Evolutionary conservation across 2,888 invertebrate species (phyloP).

Genomic region (Parochlus steinenii): DNA sequence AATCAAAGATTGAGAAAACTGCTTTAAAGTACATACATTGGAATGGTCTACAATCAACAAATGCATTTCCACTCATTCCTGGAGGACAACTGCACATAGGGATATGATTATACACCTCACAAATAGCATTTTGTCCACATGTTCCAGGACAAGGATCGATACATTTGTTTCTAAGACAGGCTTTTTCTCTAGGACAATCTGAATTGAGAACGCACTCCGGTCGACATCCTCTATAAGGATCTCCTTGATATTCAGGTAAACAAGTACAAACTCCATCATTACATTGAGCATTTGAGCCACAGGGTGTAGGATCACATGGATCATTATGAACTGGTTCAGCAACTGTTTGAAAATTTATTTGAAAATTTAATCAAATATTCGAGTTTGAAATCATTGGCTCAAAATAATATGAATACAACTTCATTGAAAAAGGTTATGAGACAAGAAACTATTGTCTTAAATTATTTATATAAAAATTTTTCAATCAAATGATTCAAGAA

Average conservation of each 20-base stretch:
- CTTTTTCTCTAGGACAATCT: conserved; percentile 39
- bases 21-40: too few species aligned
- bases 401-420: too few species aligned
- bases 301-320: conserved; percentile 53
- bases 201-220: conserved; percentile 53
- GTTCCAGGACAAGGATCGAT: conserved; percentile 41
- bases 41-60: conserved; percentile 48
- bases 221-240: conserved; percentile 51
- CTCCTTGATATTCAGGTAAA: conserved; percentile 42
- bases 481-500: too few species aligned
- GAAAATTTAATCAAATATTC: too few species aligned
- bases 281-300: conserved; percentile 52
- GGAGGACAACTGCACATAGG: conserved; percentile 41
- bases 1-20: too few species aligned
- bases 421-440: too few species aligned
- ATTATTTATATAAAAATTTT: too few species aligned
- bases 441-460: too few species aligned
- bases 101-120: conserved; percentile 38
- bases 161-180: conserved; percentile 44
- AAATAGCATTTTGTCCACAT: conserved; percentile 43
- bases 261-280: conserved; percentile 48
- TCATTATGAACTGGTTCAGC: neutral
- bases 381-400: too few species aligned
- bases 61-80: conserved; percentile 54
- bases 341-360: too few species aligned